Percentiles rank a stretch among this genome's conserved stretches.
These are phyloP conservation scores for Parochlus steinenii DNA, from an alignment of 2,888 invertebrate species.

Conservation along the genomic window DNA sequence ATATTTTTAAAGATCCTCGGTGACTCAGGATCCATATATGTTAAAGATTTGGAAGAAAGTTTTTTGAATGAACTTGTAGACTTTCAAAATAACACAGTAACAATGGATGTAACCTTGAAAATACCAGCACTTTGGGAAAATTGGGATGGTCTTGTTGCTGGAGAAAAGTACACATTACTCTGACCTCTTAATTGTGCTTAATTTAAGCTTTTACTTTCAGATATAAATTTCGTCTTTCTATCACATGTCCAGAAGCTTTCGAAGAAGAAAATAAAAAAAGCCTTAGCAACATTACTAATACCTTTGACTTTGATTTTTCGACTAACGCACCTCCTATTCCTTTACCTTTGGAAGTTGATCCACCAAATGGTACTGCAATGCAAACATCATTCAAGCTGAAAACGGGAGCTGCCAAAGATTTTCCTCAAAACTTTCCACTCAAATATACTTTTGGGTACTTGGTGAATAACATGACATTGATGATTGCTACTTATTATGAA, in stretches of 20 bases:
- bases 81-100: conserved; percentile 7
- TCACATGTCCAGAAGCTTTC: conserved; percentile 2
- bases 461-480: conserved; percentile 2
- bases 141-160: neutral
- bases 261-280: neutral
- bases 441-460: conserved; percentile 7
- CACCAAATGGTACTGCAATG: conserved; percentile 3
- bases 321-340: conserved; percentile 8
- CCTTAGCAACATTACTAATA: neutral
- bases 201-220: too few species aligned
- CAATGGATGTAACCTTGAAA: conserved; percentile 4
- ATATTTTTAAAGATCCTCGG: too few species aligned
- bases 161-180: conserved; percentile 1
- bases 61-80: conserved; percentile 9
- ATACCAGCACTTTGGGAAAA: too few species aligned
- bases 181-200: too few species aligned
- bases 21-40: neutral
- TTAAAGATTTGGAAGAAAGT: conserved; percentile 8
- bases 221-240: conserved; percentile 8
- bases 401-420: conserved; percentile 6
- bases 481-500: conserved; percentile 6
- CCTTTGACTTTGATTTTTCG: neutral
- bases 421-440: conserved; percentile 1
- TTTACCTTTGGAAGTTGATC: neutral
- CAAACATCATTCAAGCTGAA: conserved; percentile 3